These are phyloP conservation scores for Epinotia demarniana DNA, from an alignment of 2,888 invertebrate genomes.

Conservation along the genomic window DNA sequence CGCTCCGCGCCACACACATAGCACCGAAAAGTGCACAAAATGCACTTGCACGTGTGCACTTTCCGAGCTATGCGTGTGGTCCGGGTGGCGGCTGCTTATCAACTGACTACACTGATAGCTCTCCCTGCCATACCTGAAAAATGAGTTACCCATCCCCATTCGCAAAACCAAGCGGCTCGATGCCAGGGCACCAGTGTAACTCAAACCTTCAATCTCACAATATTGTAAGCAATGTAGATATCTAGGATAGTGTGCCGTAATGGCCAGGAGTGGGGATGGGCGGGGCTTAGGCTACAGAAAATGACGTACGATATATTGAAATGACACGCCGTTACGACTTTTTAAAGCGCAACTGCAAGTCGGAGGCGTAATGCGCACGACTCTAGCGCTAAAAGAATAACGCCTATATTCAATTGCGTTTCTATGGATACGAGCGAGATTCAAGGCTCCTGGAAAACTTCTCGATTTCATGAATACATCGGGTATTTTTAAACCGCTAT, in stretches of 20 bases:
- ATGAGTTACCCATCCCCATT: neutral
- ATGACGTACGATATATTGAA: neutral
- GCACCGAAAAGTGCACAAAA: neutral
- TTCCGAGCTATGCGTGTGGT: neutral
- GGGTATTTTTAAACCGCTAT: too few relatives aligned
- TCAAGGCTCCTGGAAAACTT: neutral
- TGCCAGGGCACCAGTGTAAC: neutral
- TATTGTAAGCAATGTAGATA: neutral
- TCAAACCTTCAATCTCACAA: neutral
- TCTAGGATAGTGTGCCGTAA: neutral
- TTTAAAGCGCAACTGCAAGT: neutral
- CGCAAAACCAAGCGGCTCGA: neutral
- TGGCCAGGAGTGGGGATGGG: neutral
- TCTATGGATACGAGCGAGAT: neutral
- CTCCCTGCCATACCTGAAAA: neutral
- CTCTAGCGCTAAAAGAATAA: neutral
- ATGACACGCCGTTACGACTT: neutral
- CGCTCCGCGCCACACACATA: neutral
- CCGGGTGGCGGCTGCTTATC: neutral
- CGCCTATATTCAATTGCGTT: neutral
- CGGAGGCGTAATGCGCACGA: neutral
- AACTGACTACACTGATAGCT: conserved; percentile 30
- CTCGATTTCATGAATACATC: neutral
- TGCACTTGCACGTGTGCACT: neutral
- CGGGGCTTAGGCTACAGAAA: neutral